Evolutionary conservation across 2,888 invertebrate species (phyloP).

Genomic region (Nomada lathburiana): DNA sequence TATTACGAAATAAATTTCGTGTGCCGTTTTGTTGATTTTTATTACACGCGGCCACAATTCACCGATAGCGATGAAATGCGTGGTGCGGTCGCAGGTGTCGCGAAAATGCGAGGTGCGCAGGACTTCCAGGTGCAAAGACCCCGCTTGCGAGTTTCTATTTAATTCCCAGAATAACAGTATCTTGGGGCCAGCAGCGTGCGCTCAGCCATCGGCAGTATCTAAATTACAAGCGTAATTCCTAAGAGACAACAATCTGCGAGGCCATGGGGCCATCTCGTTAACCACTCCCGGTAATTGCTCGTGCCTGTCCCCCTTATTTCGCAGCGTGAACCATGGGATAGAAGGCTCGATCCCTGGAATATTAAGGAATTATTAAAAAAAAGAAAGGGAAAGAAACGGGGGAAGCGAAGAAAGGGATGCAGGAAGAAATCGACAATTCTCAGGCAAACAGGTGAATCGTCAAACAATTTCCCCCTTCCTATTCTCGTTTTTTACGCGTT

Average conservation of each 20-base stretch:
- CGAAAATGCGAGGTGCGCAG: slow-evolving; percentile 15
- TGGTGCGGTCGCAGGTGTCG: slow-evolving; percentile 39
- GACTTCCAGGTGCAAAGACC: slow-evolving; percentile 49
- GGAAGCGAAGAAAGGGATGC: background rate
- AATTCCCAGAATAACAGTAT: slow-evolving; percentile 43
- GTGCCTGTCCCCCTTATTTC: slow-evolving; percentile 28
- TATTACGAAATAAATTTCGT: too few relatives aligned
- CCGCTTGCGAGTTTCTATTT: slow-evolving; percentile 6
- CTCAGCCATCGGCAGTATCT: slow-evolving; percentile 42
- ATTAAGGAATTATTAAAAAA: slow-evolving; percentile 11
- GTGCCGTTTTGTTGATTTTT: too few relatives aligned
- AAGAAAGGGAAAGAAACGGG: background rate
- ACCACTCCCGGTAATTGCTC: slow-evolving; percentile 41
- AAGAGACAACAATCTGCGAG: slow-evolving; percentile 49
- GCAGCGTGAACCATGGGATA: background rate
- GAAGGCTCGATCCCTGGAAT: background rate
- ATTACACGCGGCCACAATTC: too few relatives aligned
- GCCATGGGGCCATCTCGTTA: slow-evolving; percentile 44
- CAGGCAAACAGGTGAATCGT: slow-evolving; percentile 27
- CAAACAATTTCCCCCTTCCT: slow-evolving; percentile 8
- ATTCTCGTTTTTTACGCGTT: background rate
- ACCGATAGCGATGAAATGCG: background rate
- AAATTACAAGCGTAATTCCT: slow-evolving; percentile 55
- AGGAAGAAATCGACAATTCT: slow-evolving; percentile 6
- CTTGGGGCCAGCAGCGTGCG: background rate